Percentiles rank a stretch among this genome's conserved stretches.
Conservation (phyloP, 2,888 invertebrate genomes). For the Lumbricus terrestris region DNA sequence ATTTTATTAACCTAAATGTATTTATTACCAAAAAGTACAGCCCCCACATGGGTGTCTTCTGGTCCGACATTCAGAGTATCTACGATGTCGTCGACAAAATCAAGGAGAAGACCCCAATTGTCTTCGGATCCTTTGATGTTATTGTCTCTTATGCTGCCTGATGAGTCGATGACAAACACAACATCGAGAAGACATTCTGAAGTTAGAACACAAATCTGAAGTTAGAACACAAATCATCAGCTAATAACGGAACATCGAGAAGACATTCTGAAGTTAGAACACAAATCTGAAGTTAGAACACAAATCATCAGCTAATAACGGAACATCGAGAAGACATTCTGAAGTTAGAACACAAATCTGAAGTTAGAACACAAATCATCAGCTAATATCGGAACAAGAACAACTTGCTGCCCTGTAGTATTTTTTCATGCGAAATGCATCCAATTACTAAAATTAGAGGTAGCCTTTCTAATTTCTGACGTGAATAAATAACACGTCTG, state of each 20-base stretch:
- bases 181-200: conserved; percentile 24
- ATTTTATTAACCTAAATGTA: too few relatives aligned
- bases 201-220: neutral
- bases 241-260: conserved; percentile 12
- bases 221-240: too few relatives aligned
- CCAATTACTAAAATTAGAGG: too few relatives aligned
- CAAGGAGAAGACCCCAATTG: conserved; percentile 32
- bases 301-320: neutral
- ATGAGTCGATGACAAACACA: conserved; percentile 25
- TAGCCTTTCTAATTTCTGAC: too few relatives aligned
- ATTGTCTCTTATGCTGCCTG: conserved; percentile 23
- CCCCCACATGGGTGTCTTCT: conserved; percentile 9
- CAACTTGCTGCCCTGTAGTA: too few relatives aligned
- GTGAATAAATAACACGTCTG: too few relatives aligned
- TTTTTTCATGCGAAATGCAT: too few relatives aligned
- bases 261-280: conserved; percentile 18
- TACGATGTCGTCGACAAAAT: conserved; percentile 22
- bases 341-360: neutral
- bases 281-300: too few relatives aligned
- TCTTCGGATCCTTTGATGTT: neutral
- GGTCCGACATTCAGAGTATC: conserved; percentile 5
- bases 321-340: conserved; percentile 21
- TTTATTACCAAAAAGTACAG: conserved; percentile 15
- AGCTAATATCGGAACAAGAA: neutral
- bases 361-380: too few relatives aligned